These are phyloP conservation scores for Rhagonycha lutea DNA, from an alignment of 2,888 invertebrate genomes.

Conservation along the genomic window DNA sequence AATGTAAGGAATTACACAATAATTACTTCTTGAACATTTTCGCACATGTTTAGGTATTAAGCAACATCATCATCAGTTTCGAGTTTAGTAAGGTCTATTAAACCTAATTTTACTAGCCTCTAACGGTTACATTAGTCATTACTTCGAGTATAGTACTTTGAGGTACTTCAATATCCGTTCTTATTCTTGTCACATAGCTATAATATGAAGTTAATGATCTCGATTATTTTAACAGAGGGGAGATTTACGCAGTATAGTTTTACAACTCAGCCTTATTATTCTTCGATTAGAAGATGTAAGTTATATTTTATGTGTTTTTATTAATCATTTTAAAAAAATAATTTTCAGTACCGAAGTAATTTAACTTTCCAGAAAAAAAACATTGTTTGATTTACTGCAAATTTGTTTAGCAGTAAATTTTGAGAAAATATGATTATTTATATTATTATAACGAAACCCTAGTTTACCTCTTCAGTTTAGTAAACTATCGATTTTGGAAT, in stretches of 20 bases:
- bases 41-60: neutral
- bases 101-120: neutral
- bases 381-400: no score
- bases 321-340: neutral
- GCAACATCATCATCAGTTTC: neutral
- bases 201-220: neutral
- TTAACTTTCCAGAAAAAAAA: neutral
- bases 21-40: no score
- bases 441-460: neutral
- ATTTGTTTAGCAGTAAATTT: neutral
- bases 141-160: neutral
- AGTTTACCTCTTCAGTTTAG: neutral
- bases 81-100: neutral
- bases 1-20: no score
- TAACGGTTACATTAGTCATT: neutral
- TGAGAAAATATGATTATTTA: neutral
- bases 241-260: neutral
- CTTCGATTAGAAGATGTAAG: neutral
- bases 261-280: neutral
- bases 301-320: neutral
- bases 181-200: neutral
- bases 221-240: neutral
- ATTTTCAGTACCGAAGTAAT: neutral
- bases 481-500: slow-evolving; percentile 1
- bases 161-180: neutral